These are phyloP conservation scores for Syngnathoides biaculeatus DNA, from an alignment of 2,113 vertebrate genomes.

Conservation along the genomic window DNA sequence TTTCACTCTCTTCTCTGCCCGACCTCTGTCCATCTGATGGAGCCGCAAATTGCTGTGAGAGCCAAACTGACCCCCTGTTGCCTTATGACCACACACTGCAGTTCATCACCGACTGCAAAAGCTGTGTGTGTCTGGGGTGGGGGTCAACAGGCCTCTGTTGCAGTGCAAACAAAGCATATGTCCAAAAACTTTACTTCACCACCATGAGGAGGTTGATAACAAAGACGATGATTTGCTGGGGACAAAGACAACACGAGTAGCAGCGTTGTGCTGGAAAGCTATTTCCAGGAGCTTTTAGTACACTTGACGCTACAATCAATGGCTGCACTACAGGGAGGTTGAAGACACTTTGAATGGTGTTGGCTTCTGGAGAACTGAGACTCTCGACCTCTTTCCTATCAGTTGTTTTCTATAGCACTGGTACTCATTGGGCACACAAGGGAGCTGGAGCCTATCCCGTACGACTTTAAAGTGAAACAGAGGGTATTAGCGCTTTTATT, in stretches of 20 bases:
- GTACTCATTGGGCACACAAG: neutral
- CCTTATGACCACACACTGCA: slow-evolving; percentile 36
- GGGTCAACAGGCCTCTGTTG: slow-evolving; percentile 35
- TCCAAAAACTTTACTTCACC: neutral
- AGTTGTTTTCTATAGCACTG: neutral
- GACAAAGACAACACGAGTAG: slow-evolving; percentile 30
- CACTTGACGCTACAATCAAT: slow-evolving; percentile 39
- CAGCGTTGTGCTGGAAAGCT: slow-evolving; percentile 5
- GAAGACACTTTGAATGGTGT: slow-evolving; percentile 20
- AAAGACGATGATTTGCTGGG: slow-evolving; percentile 28
- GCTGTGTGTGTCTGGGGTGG: neutral
- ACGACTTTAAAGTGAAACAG: too few relatives aligned
- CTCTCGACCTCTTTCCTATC: neutral
- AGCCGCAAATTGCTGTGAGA: slow-evolving; percentile 57
- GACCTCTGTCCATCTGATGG: slow-evolving; percentile 46
- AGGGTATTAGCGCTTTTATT: too few relatives aligned
- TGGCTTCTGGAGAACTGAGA: neutral
- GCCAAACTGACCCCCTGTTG: slow-evolving; percentile 40
- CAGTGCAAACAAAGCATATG: slow-evolving; percentile 2
- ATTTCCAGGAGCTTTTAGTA: slow-evolving; percentile 29
- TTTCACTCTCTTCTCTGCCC: slow-evolving; percentile 46
- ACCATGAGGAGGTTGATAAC: slow-evolving; percentile 41
- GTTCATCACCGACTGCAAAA: slow-evolving; percentile 34
- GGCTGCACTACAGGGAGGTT: neutral
- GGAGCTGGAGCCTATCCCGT: too few relatives aligned